Evolutionary conservation across 2,797 vertebrate genomes (phyloP).

Genomic region (Percopsis omiscomaycus): DNA sequence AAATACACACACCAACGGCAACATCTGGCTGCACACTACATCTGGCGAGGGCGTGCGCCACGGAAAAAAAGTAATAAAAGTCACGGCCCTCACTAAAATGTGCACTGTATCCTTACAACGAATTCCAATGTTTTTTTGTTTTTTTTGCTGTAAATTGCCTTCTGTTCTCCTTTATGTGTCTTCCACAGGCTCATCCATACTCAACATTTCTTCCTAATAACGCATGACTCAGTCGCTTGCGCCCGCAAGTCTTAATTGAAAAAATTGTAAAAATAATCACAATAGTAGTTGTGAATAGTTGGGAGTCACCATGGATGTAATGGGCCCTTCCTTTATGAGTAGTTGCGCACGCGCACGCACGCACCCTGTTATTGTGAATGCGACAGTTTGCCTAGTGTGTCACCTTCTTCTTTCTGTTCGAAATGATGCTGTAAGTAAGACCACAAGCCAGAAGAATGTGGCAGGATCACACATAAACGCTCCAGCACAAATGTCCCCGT

Average conservation of each 20-base stretch:
- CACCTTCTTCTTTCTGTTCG: slow-evolving; percentile 46
- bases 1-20: neutral
- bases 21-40: slow-evolving; percentile 41
- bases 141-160: no score
- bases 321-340: slow-evolving; percentile 1
- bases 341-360: neutral
- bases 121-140: slow-evolving; percentile 10
- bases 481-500: slow-evolving; percentile 54
- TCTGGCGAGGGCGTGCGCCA: slow-evolving; percentile 60
- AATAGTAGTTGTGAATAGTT: slow-evolving; percentile 21
- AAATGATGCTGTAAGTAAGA: slow-evolving; percentile 37
- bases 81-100: slow-evolving; percentile 53
- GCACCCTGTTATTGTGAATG: neutral
- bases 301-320: neutral
- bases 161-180: neutral
- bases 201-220: slow-evolving; percentile 28
- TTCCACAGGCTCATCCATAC: neutral
- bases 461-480: slow-evolving; percentile 45
- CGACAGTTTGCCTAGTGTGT: slow-evolving; percentile 13
- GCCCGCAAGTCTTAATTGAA: slow-evolving; percentile 25
- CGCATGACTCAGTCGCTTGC: slow-evolving; percentile 50
- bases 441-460: slow-evolving; percentile 39
- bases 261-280: slow-evolving; percentile 33
- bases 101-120: slow-evolving; percentile 51
- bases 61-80: slow-evolving; percentile 55